Conservation (phyloP, 2,113 vertebrate species). For the Pelobates fuscus region DNA sequence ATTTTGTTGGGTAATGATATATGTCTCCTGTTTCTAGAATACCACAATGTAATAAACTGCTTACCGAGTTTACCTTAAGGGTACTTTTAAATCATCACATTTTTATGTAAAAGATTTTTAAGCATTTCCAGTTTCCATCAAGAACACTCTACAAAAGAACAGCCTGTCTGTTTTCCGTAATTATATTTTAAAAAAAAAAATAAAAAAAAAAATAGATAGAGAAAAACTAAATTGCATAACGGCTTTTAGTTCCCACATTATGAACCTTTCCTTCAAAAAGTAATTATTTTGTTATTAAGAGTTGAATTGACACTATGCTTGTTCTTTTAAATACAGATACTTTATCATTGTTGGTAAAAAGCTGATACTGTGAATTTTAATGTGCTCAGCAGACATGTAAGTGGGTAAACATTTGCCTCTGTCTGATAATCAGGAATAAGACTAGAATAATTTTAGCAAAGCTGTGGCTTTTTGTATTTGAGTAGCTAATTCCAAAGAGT, state of each 20-base stretch:
- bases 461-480: not conserved
- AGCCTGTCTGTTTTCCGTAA: slow-evolving; percentile 6
- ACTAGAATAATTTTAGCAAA: slow-evolving; percentile 5
- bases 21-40: slow-evolving; percentile 28
- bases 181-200: too few relatives aligned
- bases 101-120: slow-evolving; percentile 27
- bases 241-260: not conserved
- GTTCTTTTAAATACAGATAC: slow-evolving; percentile 18
- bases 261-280: slow-evolving; percentile 16
- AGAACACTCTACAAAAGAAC: slow-evolving; percentile 5
- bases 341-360: slow-evolving; percentile 28
- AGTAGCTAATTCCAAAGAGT: not conserved
- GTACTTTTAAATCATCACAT: slow-evolving; percentile 38
- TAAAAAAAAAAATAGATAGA: slow-evolving; percentile 5
- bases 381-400: slow-evolving; percentile 7
- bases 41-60: slow-evolving; percentile 43
- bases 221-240: not conserved
- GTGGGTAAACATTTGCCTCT: slow-evolving; percentile 28
- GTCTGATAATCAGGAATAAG: slow-evolving; percentile 28
- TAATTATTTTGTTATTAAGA: slow-evolving; percentile 39
- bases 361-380: slow-evolving; percentile 36
- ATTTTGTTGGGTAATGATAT: slow-evolving; percentile 39
- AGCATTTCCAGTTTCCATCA: slow-evolving; percentile 7
- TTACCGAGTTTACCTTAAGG: slow-evolving; percentile 20
- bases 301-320: slow-evolving; percentile 30